Evolutionary conservation across 2,888 invertebrate genomes (phyloP), one percentile per base, ranked within the genome.

Genomic region (Punctoribates punctum): DNA sequence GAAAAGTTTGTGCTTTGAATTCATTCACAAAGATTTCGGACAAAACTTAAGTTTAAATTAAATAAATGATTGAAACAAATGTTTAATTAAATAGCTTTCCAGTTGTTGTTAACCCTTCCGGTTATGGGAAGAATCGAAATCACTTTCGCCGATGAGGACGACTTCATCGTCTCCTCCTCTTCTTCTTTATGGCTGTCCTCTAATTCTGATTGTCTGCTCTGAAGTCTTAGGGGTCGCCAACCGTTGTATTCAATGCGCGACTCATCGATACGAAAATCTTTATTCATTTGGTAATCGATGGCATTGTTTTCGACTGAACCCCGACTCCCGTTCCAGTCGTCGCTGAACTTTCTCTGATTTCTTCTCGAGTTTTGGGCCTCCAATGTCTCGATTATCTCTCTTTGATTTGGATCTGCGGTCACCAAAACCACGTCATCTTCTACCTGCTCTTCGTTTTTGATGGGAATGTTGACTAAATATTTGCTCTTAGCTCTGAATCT

Each of bases 211-310:
- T 51, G 34, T 34, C 34, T 51, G 51, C 11, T 13, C n/a, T n/a
- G 5, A 17, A 20, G 25, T 65, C 46, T 42, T 0, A 70, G 5
- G 5, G 70, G 70, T 70, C 15, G 8, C 70, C 70, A 70, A 34
- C 70, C 70, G 20, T 70, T 38, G 20, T 70, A 70, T 42, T 70
- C 70, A 42, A 70, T 70, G 46, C 38, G 38, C 20, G 17, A 20
- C 3, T 42, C 15, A 42, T 70, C 70, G 8, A 70, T 9, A 20
- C 15, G 46, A 70, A 70, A 70, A 1, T 29, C n/a, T 11, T 70
- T 70, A 11, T 34, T 23, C 60, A 60, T 25, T 20, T 60, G 60
- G 13, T 20, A 13, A 25, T n/a, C 60, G 20, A 13, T 15, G 6
- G 60, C 13, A 25, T 60, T 27, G 3, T 27, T 25, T 25, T 60